These are phyloP conservation scores for Cylindroiulus punctatus DNA, from an alignment of 2,888 invertebrate genomes.

Conservation along the genomic window DNA sequence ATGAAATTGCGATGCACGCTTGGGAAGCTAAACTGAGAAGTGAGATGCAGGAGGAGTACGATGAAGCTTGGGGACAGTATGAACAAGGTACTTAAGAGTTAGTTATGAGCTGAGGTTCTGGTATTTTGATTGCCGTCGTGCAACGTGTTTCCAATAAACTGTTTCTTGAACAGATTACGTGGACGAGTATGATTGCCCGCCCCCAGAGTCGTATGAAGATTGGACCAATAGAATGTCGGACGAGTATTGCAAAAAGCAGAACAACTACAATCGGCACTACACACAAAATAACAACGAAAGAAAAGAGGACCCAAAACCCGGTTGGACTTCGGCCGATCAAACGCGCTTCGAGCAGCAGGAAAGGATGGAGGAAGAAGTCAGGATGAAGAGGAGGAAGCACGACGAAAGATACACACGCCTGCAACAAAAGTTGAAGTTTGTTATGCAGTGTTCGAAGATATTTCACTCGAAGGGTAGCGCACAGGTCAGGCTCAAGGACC, in stretches of 20 bases:
- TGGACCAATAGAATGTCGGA: slow-evolving; percentile 49
- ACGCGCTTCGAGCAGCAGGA: neutral
- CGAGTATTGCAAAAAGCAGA: slow-evolving; percentile 40
- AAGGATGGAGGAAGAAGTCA: neutral
- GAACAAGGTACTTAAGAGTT: neutral
- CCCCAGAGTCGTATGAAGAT: slow-evolving; percentile 49
- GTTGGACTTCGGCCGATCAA: slow-evolving; percentile 22
- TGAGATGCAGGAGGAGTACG: slow-evolving; percentile 44
- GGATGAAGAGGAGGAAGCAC: neutral
- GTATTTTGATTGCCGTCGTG: too few relatives aligned
- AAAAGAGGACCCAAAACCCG: neutral
- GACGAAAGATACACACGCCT: neutral
- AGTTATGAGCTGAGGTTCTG: too few relatives aligned
- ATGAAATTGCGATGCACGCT: slow-evolving; percentile 21
- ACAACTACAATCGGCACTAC: neutral
- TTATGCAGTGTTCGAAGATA: neutral
- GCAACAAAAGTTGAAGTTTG: slow-evolving; percentile 40
- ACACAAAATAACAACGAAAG: neutral
- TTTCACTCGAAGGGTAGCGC: neutral
- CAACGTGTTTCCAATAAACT: too few relatives aligned
- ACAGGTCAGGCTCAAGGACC: slow-evolving; percentile 5
- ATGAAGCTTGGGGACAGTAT: slow-evolving; percentile 35
- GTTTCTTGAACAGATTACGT: neutral
- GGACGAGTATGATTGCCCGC: neutral
- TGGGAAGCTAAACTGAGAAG: neutral